phyloP scores from a whole-genome alignment of 2,113 vertebrate genomes.

The Onychorhynchus coronatus region DNA sequence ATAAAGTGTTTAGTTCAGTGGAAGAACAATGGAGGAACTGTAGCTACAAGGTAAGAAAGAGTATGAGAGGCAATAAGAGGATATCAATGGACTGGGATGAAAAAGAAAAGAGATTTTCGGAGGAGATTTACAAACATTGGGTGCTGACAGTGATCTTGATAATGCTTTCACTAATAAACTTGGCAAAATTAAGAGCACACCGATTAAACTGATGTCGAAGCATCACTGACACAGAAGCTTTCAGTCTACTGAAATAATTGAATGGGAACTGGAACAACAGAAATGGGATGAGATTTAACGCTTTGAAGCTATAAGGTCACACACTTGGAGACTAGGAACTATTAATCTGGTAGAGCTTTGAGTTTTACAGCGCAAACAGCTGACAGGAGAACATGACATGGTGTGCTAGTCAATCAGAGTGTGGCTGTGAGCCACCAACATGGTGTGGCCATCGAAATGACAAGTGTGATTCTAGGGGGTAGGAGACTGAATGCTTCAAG shows the following conservation, averaged over 20 bases:
- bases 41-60: background rate
- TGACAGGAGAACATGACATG: background rate
- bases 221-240: background rate
- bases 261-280: background rate
- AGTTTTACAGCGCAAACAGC: background rate
- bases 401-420: background rate
- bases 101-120: background rate
- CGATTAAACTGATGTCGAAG: background rate
- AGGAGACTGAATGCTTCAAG: background rate
- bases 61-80: background rate
- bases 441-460: background rate
- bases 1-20: background rate
- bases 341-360: background rate
- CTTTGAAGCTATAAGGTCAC: background rate
- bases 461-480: background rate
- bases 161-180: background rate
- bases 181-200: background rate
- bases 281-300: background rate
- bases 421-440: background rate
- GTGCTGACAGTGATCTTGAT: background rate
- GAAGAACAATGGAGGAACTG: background rate
- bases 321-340: background rate
- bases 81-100: background rate
- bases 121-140: background rate
- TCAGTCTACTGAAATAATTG: background rate